Evolutionary conservation across 2,797 vertebrate species (phyloP), one percentile per base, ranked within the genome.

Genomic region (Coilia nasus): DNA sequence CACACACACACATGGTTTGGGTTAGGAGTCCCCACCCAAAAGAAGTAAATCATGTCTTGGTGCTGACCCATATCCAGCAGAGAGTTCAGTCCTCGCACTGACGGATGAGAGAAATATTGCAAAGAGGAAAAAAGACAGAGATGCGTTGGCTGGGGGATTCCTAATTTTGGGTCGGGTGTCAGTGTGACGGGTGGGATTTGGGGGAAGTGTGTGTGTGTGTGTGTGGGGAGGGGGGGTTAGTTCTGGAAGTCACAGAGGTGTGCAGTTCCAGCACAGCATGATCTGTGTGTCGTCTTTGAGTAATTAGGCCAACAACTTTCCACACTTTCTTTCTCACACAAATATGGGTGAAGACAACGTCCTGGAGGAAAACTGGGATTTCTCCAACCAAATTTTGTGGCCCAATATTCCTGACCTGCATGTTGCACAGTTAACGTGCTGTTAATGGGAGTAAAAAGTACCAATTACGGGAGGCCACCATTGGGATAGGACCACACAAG

Each of bases 1-100:
- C 81, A 15, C 87, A 82, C 87, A 44, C 4, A 91, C 92, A 93
- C 90, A 92, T 90, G 93, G 88, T 93, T 90, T 25, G 11, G 90
- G 84, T 94, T 94, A 93, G 87, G 25, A 85, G 83, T 85, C 87
- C 86, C 87, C 47, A 81, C 47, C 44, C 82, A 44, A 0, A 62
- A 82, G 85, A 88, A 86, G 84, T 91, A 87, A 91, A 92, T 94
- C 90, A 90, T 84, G 60, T 9, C 28, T 35, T 41, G 80, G 44
- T 9, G 28, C n/a, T 10, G 19, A 17, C 41, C 56, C 64, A 6
- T 19, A 85, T 23, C 56, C 28, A 82, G 31, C 35, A 15, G 31
- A 19, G 71, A 78, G 35, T 19, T 78, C 31, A 78, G 71, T 2
- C 35, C 15, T 78, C 12, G 2, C 35, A 19, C 2, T 35, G 67